Conservation (phyloP, 2,888 invertebrate species). For the Parelbella ahira region DNA sequence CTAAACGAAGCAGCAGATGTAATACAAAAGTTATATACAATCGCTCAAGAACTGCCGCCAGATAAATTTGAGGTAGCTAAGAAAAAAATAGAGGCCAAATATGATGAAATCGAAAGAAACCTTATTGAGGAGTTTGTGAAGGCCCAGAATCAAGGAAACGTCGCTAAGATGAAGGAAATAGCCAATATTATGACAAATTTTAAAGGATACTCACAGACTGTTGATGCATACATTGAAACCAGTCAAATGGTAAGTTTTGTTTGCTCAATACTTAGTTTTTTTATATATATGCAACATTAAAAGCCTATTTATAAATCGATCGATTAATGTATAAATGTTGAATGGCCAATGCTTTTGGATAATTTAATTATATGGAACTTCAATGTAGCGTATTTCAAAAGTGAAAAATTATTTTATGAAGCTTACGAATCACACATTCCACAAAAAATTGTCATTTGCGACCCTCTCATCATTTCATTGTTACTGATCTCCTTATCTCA, state of each 20-base stretch:
- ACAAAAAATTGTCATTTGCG: no score
- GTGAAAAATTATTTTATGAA: no score
- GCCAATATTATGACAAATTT: conserved; percentile 96
- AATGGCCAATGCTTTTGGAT: no score
- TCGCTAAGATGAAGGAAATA: conserved; percentile 94
- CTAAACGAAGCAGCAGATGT: conserved; percentile 97
- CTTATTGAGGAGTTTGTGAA: conserved; percentile 97
- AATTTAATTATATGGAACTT: no score
- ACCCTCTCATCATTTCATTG: no score
- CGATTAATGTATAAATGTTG: no score
- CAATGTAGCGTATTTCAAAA: no score
- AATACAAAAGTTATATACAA: conserved; percentile 96
- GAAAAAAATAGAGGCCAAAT: conserved; percentile 92
- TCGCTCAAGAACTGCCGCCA: conserved; percentile 95
- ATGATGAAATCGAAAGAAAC: conserved; percentile 92
- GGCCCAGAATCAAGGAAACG: conserved; percentile 92
- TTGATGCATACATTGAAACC: conserved; percentile 98
- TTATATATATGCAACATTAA: no score
- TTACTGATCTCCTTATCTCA: no score
- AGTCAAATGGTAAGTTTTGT: conserved; percentile 88
- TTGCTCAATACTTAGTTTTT: no score
- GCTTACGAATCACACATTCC: no score
- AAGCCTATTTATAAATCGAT: no score
- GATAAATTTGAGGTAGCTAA: conserved; percentile 92
- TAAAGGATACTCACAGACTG: conserved; percentile 97